phyloP scores from a whole-genome alignment of 2,888 invertebrate species.

The Scelioninae gen. 1 region DNA sequence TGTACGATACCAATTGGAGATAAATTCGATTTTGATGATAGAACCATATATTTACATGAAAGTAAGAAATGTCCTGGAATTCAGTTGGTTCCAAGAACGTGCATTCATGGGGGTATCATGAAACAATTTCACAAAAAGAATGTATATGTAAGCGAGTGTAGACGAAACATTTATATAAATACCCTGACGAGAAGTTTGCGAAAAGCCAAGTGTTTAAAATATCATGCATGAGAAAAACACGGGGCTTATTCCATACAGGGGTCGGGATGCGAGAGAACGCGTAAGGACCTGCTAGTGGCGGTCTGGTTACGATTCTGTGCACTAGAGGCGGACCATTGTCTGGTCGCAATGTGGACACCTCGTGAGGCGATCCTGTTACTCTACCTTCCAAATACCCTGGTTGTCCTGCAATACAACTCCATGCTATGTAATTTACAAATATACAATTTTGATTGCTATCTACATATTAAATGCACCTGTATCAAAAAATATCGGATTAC shows the following conservation, averaged over 20 bases:
- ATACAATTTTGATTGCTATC: constrained; percentile 21
- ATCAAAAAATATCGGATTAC: neutral
- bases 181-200: constrained; percentile 92
- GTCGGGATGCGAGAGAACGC: constrained; percentile 95
- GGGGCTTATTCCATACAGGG: constrained; percentile 91
- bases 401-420: constrained; percentile 81
- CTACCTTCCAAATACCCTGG: constrained; percentile 81
- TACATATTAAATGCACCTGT: neutral
- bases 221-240: constrained; percentile 90
- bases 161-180: constrained; percentile 82
- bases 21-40: constrained; percentile 20
- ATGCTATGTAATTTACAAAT: constrained; percentile 63
- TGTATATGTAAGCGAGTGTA: constrained; percentile 70
- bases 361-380: constrained; percentile 80
- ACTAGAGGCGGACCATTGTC: constrained; percentile 85
- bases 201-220: constrained; percentile 92
- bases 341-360: constrained; percentile 82
- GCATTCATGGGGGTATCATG: constrained; percentile 61
- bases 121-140: constrained; percentile 69
- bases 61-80: constrained; percentile 22
- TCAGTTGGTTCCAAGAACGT: constrained; percentile 21
- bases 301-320: constrained; percentile 85
- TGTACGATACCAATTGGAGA: constrained; percentile 51
- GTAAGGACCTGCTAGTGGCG: constrained; percentile 94
- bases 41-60: constrained; percentile 31